Evolutionary conservation across 2,888 invertebrate genomes (phyloP).

Genomic region (Brachyptera risi): DNA sequence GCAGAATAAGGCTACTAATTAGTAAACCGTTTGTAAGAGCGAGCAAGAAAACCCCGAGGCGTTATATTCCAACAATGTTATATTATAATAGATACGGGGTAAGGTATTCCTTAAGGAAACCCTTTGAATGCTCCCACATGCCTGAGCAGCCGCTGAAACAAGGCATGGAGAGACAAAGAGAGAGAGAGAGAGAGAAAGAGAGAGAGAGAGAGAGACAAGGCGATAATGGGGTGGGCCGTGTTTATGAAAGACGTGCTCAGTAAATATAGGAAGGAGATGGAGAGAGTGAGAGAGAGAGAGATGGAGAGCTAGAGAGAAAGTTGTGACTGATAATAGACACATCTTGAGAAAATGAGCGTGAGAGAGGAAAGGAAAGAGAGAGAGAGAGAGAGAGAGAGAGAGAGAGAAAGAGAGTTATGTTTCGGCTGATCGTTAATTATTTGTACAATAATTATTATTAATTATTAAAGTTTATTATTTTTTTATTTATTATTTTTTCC

Average conservation of each 20-base stretch:
- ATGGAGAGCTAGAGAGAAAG: conserved; percentile 1
- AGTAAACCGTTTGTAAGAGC: conserved; percentile 25
- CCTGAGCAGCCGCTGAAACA: conserved; percentile 9
- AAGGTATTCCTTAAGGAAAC: conserved; percentile 16
- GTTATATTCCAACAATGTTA: conserved; percentile 23
- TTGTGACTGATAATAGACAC: conserved; percentile 14
- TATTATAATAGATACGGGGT: conserved; percentile 23
- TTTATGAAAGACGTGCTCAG: conserved; percentile 3
- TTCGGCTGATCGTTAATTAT: too few species aligned
- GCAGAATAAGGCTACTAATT: conserved; percentile 36
- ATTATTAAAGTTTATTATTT: too few species aligned
- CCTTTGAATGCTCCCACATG: conserved; percentile 7
- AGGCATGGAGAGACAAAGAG: conserved; percentile 1
- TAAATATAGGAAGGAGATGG: background rate
- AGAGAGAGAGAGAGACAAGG: background rate
- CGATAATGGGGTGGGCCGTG: conserved; percentile 5
- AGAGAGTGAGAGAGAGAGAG: conserved; percentile 2
- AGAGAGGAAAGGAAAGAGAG: background rate
- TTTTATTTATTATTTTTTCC: too few species aligned
- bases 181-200: background rate
- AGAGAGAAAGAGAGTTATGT: background rate
- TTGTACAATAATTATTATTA: too few species aligned
- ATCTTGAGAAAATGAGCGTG: background rate
- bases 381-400: background rate
- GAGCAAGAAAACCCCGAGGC: conserved; percentile 20